Evolutionary conservation across 2,888 invertebrate species (phyloP).

Genomic region (Atrina japonica): DNA sequence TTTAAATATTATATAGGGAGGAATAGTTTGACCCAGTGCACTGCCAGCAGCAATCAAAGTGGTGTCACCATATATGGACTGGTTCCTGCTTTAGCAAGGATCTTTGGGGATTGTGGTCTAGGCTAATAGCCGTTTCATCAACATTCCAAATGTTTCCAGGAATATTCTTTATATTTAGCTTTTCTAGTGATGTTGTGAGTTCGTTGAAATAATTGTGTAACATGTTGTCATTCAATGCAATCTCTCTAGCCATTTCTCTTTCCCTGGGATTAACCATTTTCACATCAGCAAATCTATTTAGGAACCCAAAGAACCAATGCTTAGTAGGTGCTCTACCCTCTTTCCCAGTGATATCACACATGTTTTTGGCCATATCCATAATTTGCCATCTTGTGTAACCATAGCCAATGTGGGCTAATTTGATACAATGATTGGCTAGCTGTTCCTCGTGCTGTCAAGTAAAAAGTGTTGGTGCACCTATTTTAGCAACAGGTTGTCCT

Average conservation of each 20-base stretch:
- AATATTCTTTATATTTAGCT: conserved; percentile 27
- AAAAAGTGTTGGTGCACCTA: conserved; percentile 19
- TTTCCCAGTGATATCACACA: background rate
- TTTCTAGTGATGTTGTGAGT: conserved; percentile 21
- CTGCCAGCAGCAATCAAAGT: conserved; percentile 37
- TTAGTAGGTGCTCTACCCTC: conserved; percentile 35
- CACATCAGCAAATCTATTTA: conserved; percentile 32
- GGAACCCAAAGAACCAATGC: conserved; percentile 43
- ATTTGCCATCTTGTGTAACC: conserved; percentile 14
- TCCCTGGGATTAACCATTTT: conserved; percentile 36
- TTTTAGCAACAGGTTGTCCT: too few relatives aligned
- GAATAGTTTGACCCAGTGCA: conserved; percentile 43
- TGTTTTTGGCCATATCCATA: conserved; percentile 23
- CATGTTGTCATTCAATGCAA: conserved; percentile 17
- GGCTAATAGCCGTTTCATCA: conserved; percentile 33
- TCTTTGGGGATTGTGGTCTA: conserved; percentile 42
- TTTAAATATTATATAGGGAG: conserved; percentile 41
- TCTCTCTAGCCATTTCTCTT: conserved; percentile 38
- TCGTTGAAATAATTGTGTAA: conserved; percentile 29
- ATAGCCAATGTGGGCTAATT: conserved; percentile 15
- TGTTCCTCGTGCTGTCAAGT: background rate
- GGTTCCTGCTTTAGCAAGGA: conserved; percentile 32
- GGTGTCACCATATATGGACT: conserved; percentile 35
- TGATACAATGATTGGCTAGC: conserved; percentile 13
- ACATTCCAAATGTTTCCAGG: conserved; percentile 43